These are phyloP conservation scores for Gnathonemus echidnorhynchus DNA, from an alignment of 2,113 vertebrate species.

Conservation along the genomic window DNA sequence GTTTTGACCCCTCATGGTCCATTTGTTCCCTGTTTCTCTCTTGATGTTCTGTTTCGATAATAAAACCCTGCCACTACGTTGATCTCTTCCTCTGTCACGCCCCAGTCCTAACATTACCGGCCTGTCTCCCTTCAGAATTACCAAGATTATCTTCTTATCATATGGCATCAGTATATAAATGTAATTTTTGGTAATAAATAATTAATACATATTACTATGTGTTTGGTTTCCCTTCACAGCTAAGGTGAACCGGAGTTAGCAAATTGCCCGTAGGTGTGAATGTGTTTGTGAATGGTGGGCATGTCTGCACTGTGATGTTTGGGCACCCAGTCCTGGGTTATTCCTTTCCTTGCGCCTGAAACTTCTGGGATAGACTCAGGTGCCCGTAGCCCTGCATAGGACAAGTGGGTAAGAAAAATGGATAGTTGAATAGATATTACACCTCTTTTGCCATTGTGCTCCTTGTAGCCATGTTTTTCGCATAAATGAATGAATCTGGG, in stretches of 20 bases:
- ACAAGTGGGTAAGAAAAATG: not conserved
- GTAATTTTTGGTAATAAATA: not conserved
- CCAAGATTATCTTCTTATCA: not conserved
- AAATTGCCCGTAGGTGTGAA: not conserved
- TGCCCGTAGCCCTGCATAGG: not conserved
- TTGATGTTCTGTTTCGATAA: not conserved
- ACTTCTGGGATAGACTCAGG: not conserved
- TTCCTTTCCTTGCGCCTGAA: not conserved
- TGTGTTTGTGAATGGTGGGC: not conserved
- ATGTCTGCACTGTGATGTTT: not conserved
- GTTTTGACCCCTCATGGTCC: not conserved
- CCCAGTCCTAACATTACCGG: too few species aligned
- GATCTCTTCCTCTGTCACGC: not conserved
- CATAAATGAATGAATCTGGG: not conserved
- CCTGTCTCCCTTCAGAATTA: not conserved
- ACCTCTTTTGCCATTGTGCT: not conserved
- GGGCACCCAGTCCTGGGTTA: not conserved
- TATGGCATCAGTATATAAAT: not conserved
- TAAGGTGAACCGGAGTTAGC: not conserved
- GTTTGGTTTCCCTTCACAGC: not conserved
- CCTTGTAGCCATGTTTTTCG: not conserved
- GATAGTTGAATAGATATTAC: not conserved
- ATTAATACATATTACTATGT: not conserved
- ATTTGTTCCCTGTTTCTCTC: not conserved
- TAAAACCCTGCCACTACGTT: not conserved